Evolutionary conservation across 2,888 invertebrate species (phyloP).

Genomic region (Halocaridina rubra): DNA sequence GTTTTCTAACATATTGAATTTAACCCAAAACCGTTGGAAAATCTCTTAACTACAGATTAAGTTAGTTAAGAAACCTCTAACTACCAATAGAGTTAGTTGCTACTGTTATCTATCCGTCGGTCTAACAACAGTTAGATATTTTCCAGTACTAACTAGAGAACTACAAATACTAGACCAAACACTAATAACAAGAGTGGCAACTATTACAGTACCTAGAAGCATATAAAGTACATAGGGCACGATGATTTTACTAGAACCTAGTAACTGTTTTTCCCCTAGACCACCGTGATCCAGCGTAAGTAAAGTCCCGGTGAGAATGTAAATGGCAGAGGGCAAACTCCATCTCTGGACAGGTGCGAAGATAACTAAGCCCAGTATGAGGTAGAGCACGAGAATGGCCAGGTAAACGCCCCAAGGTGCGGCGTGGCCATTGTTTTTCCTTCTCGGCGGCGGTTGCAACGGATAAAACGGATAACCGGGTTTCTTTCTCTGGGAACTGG

Average conservation of each 20-base stretch:
- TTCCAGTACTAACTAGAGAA: conserved; percentile 43
- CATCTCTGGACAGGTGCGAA: conserved; percentile 52
- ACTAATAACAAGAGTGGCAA: conserved; percentile 32
- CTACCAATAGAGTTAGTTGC: background rate
- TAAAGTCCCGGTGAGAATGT: conserved; percentile 37
- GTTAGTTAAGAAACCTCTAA: background rate
- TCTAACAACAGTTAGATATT: conserved; percentile 49
- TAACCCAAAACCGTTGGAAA: too few relatives aligned
- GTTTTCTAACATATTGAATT: too few relatives aligned
- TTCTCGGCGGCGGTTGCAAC: background rate
- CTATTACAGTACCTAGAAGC: conserved; percentile 34
- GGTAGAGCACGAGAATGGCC: conserved; percentile 25
- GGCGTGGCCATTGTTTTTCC: background rate
- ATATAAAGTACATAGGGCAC: conserved; percentile 52
- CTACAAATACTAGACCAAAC: conserved; percentile 41
- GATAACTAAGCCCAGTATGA: conserved; percentile 34
- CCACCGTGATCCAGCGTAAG: conserved; percentile 44
- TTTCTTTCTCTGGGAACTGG: background rate
- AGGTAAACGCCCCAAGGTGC: conserved; percentile 45
- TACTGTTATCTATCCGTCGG: conserved; percentile 46
- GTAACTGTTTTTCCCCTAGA: conserved; percentile 34
- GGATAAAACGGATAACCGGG: background rate
- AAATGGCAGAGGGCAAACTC: conserved; percentile 38
- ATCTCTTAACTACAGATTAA: background rate
- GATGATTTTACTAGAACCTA: conserved; percentile 39